These are phyloP conservation scores for Lota lota DNA, from an alignment of 2,113 vertebrate genomes.

Conservation along the genomic window DNA sequence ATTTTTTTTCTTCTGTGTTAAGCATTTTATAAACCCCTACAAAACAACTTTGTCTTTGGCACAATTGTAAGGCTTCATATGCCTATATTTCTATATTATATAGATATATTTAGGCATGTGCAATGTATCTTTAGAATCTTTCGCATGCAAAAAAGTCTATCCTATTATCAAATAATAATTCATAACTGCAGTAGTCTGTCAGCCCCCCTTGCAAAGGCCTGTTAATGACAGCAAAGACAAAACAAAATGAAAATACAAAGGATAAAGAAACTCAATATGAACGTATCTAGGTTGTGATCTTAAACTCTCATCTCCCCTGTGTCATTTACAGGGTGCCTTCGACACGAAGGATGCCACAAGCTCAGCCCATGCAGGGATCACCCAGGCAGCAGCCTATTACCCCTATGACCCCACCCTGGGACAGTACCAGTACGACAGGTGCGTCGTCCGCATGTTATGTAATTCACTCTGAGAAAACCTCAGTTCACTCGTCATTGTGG, in stretches of 20 bases:
- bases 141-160: neutral
- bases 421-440: constrained; percentile 98
- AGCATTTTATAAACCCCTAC: neutral
- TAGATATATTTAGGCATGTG: neutral
- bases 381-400: constrained; percentile 89
- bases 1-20: neutral
- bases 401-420: constrained; percentile 91
- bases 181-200: no score
- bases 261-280: no score
- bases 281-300: no score
- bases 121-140: neutral
- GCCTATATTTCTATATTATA: neutral
- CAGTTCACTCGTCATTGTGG: no score
- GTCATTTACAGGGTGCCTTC: constrained; percentile 85
- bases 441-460: constrained; percentile 29
- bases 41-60: neutral
- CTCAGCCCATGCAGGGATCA: constrained; percentile 88
- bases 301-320: constrained; percentile 3
- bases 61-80: neutral
- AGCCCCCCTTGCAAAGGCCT: no score
- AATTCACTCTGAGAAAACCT: no score
- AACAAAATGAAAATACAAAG: no score
- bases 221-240: no score
- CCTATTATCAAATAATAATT: neutral
- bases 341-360: constrained; percentile 89